Evolutionary conservation across 1,140 invertebrate species (phyloP).

Genomic region (Araneus ventricosus): DNA sequence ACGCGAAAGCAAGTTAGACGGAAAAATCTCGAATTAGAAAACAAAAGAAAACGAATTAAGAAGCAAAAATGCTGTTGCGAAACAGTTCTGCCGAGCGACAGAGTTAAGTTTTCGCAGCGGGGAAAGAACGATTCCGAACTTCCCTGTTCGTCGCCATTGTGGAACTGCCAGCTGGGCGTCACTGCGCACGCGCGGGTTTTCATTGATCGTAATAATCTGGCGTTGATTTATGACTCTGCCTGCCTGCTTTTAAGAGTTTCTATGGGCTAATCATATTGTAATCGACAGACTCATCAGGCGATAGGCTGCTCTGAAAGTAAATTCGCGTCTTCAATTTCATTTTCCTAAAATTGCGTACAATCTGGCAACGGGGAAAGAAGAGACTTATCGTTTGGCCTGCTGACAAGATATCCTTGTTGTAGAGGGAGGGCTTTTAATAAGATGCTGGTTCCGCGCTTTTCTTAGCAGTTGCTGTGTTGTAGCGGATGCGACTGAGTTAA

Average conservation of each 20-base stretch:
- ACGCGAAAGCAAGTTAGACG: neutral
- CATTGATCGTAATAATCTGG: conserved; percentile 63
- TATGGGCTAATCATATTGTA: conserved; percentile 66
- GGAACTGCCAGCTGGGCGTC: neutral
- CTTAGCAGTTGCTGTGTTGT: neutral
- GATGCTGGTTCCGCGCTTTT: neutral
- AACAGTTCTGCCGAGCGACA: neutral
- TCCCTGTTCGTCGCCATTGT: conserved; percentile 53
- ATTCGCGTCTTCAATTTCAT: conserved; percentile 45
- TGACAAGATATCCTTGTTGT: neutral
- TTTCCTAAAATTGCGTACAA: neutral
- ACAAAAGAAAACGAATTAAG: neutral
- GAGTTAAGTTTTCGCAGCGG: neutral
- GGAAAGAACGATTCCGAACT: neutral
- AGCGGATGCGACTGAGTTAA: no score
- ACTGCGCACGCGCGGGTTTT: conserved; percentile 47
- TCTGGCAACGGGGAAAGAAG: neutral
- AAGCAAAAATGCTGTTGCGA: neutral
- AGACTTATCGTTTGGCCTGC: neutral
- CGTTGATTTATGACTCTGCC: conserved; percentile 68
- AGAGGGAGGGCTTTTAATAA: neutral
- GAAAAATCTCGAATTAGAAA: neutral
- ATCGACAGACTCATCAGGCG: conserved; percentile 57
- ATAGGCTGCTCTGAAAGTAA: neutral
- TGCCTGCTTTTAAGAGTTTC: conserved; percentile 49